Percentiles rank a stretch among this genome's conserved stretches.
These are phyloP conservation scores for Tanypteryx hageni DNA, from an alignment of 2,888 invertebrate species.

Conservation along the genomic window DNA sequence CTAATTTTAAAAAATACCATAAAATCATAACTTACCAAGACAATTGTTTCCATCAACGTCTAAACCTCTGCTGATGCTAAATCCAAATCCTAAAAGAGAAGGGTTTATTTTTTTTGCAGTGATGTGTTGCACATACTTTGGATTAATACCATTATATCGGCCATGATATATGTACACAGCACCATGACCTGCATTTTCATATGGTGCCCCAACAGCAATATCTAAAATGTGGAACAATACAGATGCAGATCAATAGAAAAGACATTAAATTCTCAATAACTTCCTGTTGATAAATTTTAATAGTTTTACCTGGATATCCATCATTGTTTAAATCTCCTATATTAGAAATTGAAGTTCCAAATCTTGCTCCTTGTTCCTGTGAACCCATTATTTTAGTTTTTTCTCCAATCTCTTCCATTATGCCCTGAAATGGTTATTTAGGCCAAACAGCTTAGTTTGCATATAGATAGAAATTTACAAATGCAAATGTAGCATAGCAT, in stretches of 20 bases:
- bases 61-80: conserved; percentile 79
- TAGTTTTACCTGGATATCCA: conserved; percentile 77
- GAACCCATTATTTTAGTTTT: conserved; percentile 69
- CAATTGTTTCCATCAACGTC: conserved; percentile 81
- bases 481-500: not conserved
- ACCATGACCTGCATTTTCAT: conserved; percentile 79
- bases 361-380: conserved; percentile 76
- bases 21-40: conserved; percentile 75
- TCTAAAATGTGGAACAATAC: conserved; percentile 74
- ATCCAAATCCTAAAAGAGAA: conserved; percentile 78
- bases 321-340: conserved; percentile 84
- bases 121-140: conserved; percentile 77
- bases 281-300: not conserved
- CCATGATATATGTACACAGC: conserved; percentile 82
- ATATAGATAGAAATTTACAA: not conserved
- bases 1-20: no score
- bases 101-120: conserved; percentile 73
- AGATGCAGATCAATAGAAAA: not conserved
- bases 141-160: conserved; percentile 74
- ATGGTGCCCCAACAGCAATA: conserved; percentile 82
- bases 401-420: conserved; percentile 59
- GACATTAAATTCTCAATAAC: not conserved
- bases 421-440: conserved; percentile 31
- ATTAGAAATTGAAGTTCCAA: conserved; percentile 80
- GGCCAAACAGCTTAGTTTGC: not conserved